A percentile compares a stretch with the other conserved stretches of the same genome.
Conservation (phyloP, 2,113 vertebrate species). For the Acanthisitta chloris region DNA sequence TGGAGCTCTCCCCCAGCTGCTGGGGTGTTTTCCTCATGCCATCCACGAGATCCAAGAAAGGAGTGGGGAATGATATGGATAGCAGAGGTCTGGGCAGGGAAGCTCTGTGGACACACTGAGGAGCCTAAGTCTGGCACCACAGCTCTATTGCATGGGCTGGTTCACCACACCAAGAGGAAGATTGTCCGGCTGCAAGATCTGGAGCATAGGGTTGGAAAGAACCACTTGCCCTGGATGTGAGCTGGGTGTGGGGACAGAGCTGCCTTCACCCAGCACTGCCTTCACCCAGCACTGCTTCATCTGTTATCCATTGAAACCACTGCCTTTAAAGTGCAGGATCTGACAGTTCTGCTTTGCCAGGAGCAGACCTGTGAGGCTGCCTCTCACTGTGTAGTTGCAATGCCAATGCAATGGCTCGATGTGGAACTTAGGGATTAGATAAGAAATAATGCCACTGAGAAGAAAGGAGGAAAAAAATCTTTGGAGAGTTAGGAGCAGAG, state of each 20-base stretch:
- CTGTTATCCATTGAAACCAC: background rate
- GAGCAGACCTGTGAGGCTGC: background rate
- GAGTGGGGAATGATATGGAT: accelerated
- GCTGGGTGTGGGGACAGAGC: background rate
- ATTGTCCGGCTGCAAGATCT: accelerated
- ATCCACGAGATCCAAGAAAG: accelerated
- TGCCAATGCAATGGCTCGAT: accelerated
- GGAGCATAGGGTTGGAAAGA: no score
- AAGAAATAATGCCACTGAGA: background rate
- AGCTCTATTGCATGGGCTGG: accelerated
- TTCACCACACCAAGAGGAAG: background rate
- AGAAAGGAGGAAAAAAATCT: background rate
- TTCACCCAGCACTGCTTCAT: background rate
- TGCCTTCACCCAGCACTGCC: accelerated
- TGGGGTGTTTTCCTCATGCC: background rate
- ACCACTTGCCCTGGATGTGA: background rate
- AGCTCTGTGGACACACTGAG: background rate
- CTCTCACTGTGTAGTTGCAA: background rate
- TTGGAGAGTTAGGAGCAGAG: background rate
- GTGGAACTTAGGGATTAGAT: no score
- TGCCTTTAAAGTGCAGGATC: background rate
- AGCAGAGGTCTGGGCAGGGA: background rate
- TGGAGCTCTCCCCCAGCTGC: background rate
- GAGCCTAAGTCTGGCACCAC: background rate
- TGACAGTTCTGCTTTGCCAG: background rate